Evolutionary conservation across 2,888 invertebrate species (phyloP), one percentile per base, ranked within the genome.

Genomic region (Digitonthophagus gazella): DNA sequence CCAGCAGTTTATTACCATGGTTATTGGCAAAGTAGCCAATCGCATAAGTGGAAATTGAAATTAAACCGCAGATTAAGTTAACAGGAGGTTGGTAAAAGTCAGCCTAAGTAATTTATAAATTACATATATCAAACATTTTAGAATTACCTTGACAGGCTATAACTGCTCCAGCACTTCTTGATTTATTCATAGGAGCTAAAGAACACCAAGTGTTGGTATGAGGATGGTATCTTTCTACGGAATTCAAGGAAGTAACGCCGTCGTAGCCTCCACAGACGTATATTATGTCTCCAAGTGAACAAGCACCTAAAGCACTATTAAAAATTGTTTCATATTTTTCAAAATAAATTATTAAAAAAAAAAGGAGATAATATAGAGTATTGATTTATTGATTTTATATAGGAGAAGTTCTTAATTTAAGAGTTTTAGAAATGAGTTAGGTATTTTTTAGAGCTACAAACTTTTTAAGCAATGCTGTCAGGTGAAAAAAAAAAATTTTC

Each of bases 211-310:
- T 86, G 77, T 92, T 89, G 55, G 85, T 87, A 76, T 88, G 86
- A 22, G 93, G 91, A 77, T 91, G 89, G 79, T 93, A 95, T 76
- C 91, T 88, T 82, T 95, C 93, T 0, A 94, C 93, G 0, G 93
- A 91, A 79, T 91, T 91, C 8, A 95, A 84, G 8, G 94, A 94
- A 0, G 91, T 90, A 3, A 91, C 89, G 1, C 95, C 95, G 81
- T 95, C 93, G 78, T 93, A 95, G 1, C 95, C 95, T 1, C 92
- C 92, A 79, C 92, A 93, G 0, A 92, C 94, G 78, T 93, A 95
- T 65, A 95, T 88, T 75, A 89, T 88, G 77, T 92, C 92, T 74
- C 91, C 90, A 19, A 94, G 83, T 1, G 93, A 88, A 11, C 93
- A 91, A 6, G 93, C 93, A 15, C 95, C 95, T 1, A 95, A 88